Percentiles rank a stretch among this genome's conserved stretches.
These are phyloP conservation scores for Catagonus wagneri DNA, from an alignment of 2,113 vertebrate species.

Conservation along the genomic window DNA sequence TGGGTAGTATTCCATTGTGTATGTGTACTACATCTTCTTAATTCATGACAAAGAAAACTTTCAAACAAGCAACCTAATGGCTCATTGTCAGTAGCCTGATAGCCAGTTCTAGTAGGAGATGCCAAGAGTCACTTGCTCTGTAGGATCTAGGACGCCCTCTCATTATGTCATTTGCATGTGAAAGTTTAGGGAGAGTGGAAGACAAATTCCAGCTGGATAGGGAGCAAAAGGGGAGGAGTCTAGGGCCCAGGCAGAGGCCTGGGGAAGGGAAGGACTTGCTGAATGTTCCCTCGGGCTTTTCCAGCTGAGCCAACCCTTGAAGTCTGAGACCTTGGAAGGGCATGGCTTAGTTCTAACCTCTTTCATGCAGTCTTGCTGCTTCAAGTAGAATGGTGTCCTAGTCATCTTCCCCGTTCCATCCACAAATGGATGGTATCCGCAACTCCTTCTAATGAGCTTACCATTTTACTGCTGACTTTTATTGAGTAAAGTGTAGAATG, in stretches of 20 bases:
- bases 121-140: background rate
- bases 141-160: background rate
- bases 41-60: background rate
- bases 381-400: background rate
- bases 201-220: background rate
- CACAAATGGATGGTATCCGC: background rate
- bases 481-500: background rate
- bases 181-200: background rate
- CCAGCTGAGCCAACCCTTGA: background rate
- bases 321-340: background rate
- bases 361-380: background rate
- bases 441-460: constrained; percentile 3
- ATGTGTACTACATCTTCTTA: too few relatives aligned
- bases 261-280: background rate
- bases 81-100: background rate
- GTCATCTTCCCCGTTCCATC: background rate
- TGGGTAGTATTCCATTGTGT: too few relatives aligned
- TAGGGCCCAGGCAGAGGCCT: background rate
- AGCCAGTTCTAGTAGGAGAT: background rate
- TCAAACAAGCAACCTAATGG: background rate
- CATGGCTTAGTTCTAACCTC: background rate
- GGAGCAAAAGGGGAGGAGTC: background rate
- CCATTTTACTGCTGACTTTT: background rate
- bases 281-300: background rate
- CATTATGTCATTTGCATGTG: background rate